Evolutionary conservation across 2,113 vertebrate species (phyloP).

Genomic region (Calonectris borealis): DNA sequence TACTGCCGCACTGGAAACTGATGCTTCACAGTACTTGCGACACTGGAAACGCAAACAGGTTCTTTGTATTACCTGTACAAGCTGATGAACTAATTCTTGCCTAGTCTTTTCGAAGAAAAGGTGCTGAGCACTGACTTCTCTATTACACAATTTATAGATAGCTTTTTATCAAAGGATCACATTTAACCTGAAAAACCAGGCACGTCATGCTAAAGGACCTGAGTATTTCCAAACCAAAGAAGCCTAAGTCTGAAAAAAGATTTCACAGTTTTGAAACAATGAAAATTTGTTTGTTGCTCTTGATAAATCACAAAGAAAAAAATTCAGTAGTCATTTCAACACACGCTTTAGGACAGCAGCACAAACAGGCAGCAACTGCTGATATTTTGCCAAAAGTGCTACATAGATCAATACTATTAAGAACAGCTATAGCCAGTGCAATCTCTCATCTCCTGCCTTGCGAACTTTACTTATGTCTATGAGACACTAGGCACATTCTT

Average conservation of each 20-base stretch:
- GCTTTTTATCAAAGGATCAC: constrained; percentile 27
- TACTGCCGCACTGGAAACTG: not conserved
- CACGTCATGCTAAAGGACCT: not conserved
- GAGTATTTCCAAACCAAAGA: not conserved
- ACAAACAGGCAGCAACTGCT: constrained; percentile 10
- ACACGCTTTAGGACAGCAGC: constrained; percentile 9
- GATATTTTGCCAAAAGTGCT: constrained; percentile 19
- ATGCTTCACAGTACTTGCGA: too few species aligned
- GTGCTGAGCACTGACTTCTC: not conserved
- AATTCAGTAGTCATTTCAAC: not conserved
- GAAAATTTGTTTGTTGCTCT: not conserved
- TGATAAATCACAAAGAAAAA: not conserved
- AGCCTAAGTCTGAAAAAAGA: not conserved
- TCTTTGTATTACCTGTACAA: not conserved
- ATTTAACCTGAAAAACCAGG: constrained; percentile 44
- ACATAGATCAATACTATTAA: constrained; percentile 9
- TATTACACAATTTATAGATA: not conserved
- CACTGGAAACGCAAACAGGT: not conserved
- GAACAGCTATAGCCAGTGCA: not conserved
- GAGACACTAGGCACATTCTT: not conserved
- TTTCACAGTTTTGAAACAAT: not conserved
- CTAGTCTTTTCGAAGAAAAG: not conserved
- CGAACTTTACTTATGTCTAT: not conserved
- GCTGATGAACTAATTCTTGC: not conserved
- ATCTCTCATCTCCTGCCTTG: not conserved